Evolutionary conservation across 2,888 invertebrate species (phyloP), one percentile per base, ranked within the genome.

Genomic region (Thalpophila matura): DNA sequence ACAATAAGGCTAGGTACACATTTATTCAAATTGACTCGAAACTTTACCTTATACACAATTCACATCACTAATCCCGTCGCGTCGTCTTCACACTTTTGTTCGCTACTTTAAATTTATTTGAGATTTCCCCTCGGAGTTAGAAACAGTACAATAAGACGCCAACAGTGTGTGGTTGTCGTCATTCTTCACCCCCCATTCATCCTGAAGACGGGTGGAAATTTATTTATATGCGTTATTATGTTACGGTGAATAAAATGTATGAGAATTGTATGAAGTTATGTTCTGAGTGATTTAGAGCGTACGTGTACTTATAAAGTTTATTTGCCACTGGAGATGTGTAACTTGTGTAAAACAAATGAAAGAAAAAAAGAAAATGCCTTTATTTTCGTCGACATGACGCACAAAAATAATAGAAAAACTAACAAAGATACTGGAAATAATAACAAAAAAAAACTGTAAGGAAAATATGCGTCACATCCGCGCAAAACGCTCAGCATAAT

Each of bases 41-140:
- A 49, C 43, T 38, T 18, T 6, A 14, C 7, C 26, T n/a, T n/a
- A n/a, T n/a, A n/a, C n/a, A n/a, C 10, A n/a, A 14, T 2, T 12
- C 26, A 35, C 57, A 43, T 51, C 54, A 27, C 49, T 74, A 69
- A 29, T n/a, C n/a, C 22, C 18, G 4, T 12, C 14, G 0, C 26
- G 20, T 2, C 6, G n/a, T 55, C 31, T 53, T 29, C 46, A 38
- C 49, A 74, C 43, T 58, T 61, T 38, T 61, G 66, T 42, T 58
- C 47, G 35, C 27, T 50, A 37, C 69, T 61, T 61, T 55, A 61
- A 67, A 72, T 54, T 60, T 72, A 58, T 58, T 68, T 55, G 40
- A 54, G 43, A 70, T 65, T 74, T 74, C 76, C 65, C 65, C 20
- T 6, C 38, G 53, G 65, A 43, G 10, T 40, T 35, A 9, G 27